Evolutionary conservation across 2,113 vertebrate species (phyloP).

Genomic region (Suricata suricatta): DNA sequence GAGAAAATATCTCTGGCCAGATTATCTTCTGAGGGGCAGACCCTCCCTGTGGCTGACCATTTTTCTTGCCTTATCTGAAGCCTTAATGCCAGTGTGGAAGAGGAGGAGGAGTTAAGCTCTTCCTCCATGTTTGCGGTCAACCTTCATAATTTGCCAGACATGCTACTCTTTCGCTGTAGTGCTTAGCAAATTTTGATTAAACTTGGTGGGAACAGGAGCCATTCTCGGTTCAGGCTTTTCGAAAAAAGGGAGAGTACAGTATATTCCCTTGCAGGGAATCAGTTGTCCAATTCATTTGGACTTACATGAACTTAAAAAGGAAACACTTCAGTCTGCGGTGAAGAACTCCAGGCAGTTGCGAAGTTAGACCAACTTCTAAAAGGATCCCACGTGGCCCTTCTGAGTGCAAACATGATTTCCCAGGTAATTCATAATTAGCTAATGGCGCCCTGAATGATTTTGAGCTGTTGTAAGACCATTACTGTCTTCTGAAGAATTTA

Average conservation of each 20-base stretch:
- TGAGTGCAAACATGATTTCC: slow-evolving; percentile 42
- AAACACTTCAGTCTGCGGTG: slow-evolving; percentile 37
- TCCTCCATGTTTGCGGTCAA: slow-evolving; percentile 42
- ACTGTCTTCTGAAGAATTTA: slow-evolving; percentile 45
- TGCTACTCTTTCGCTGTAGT: background rate
- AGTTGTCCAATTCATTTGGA: background rate
- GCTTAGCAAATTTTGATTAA: background rate
- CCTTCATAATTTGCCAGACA: background rate
- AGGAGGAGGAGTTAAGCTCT: background rate
- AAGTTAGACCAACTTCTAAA: slow-evolving; percentile 25
- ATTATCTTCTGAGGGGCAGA: slow-evolving; percentile 37
- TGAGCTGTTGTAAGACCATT: slow-evolving; percentile 40
- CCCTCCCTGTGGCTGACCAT: background rate
- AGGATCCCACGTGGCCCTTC: background rate
- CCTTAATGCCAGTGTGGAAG: background rate
- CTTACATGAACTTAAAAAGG: slow-evolving; percentile 57
- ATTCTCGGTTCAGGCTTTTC: background rate
- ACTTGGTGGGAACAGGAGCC: background rate
- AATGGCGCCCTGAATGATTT: slow-evolving; percentile 40
- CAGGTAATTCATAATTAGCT: slow-evolving; percentile 56
- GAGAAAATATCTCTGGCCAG: background rate
- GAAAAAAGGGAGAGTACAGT: background rate
- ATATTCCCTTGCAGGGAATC: background rate
- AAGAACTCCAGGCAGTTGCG: slow-evolving; percentile 59
- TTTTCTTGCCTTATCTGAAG: slow-evolving; percentile 68